Conservation (phyloP, 2,797 vertebrate species). For the Orientallactaga sibirica region DNA sequence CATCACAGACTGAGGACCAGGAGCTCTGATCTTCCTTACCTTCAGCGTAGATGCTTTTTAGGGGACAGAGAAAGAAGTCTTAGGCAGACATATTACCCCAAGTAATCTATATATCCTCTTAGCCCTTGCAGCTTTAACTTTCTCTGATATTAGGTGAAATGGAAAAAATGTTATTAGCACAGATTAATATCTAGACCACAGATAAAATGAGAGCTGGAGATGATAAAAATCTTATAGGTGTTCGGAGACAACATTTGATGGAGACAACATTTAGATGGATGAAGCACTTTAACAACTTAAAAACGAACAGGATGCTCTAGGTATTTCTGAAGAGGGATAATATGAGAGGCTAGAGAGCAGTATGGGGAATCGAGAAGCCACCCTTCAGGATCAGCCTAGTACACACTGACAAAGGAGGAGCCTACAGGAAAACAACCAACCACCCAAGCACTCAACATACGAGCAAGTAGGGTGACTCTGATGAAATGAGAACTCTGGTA, state of each 20-base stretch:
- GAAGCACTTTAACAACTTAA: not conserved
- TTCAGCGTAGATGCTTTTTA: not conserved
- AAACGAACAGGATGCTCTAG: too few species aligned
- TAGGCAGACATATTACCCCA: not conserved
- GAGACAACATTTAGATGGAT: not conserved
- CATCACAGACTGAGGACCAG: not conserved
- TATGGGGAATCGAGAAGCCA: not conserved
- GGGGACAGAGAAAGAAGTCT: not conserved
- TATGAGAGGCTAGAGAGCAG: not conserved
- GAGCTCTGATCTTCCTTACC: not conserved
- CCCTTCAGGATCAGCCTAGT: not conserved
- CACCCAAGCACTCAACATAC: not conserved
- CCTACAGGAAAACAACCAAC: too few species aligned
- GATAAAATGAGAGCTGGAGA: not conserved
- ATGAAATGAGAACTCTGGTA: not conserved
- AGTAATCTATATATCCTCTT: not conserved
- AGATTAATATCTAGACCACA: slow-evolving; percentile 12
- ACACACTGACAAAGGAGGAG: too few species aligned
- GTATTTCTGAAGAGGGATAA: not conserved
- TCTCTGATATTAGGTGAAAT: not conserved
- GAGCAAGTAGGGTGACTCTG: not conserved
- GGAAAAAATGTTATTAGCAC: not conserved
- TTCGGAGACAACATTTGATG: not conserved
- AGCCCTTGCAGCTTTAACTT: not conserved
- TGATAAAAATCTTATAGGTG: not conserved